phyloP scores from a whole-genome alignment of 2,888 invertebrate genomes.

The Ichneumon xanthorius region DNA sequence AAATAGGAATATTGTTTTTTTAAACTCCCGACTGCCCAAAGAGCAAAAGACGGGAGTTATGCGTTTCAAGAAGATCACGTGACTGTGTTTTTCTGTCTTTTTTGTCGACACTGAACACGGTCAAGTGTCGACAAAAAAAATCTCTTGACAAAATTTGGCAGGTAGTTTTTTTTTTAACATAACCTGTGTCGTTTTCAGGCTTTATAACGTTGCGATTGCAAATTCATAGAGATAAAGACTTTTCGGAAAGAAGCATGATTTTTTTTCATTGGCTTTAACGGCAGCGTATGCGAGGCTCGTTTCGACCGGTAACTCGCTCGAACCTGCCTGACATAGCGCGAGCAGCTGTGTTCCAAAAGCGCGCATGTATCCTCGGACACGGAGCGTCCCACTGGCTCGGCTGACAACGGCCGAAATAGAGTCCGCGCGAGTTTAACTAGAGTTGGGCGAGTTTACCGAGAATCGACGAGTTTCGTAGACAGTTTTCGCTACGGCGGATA shows the following conservation, averaged over 20 bases:
- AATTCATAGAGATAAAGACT: background rate
- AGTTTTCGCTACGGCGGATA: background rate
- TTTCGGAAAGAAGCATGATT: no score
- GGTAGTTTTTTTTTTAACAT: no score
- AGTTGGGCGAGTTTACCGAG: conserved; percentile 2
- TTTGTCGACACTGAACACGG: no score
- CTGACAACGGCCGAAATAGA: conserved; percentile 42
- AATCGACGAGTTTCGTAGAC: conserved; percentile 5
- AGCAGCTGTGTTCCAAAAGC: conserved; percentile 36
- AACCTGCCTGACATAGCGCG: conserved; percentile 30
- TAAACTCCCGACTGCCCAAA: no score
- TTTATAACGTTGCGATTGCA: background rate
- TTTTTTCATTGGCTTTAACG: background rate
- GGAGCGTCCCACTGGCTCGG: conserved; percentile 20
- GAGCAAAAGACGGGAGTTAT: no score
- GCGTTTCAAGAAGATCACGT: no score
- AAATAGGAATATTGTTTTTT: no score
- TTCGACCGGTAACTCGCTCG: background rate
- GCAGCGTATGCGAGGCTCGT: background rate
- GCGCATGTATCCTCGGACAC: conserved; percentile 6
- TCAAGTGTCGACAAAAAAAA: no score
- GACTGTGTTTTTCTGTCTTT: no score
- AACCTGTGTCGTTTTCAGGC: no score
- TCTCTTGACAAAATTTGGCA: no score
- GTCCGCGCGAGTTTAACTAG: conserved; percentile 11